phyloP scores from a whole-genome alignment of 2,113 vertebrate genomes.

The Excalfactoria chinensis region DNA sequence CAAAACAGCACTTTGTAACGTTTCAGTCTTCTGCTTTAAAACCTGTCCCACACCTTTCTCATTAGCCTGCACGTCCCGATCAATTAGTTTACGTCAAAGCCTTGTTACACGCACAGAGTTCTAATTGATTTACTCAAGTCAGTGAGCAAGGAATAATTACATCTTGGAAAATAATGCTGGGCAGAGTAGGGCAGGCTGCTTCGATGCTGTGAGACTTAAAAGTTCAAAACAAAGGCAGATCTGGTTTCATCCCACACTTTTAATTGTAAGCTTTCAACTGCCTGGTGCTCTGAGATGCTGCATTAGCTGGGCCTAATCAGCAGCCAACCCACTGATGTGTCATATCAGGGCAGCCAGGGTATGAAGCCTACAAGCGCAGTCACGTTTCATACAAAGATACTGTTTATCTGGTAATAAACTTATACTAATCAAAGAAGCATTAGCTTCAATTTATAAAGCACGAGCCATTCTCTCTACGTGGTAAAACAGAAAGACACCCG shows the following conservation, averaged over 20 bases:
- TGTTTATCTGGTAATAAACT: slow-evolving; percentile 14
- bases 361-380: neutral
- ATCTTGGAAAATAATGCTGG: slow-evolving; percentile 5
- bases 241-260: neutral
- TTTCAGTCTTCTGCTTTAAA: neutral
- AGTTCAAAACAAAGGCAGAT: slow-evolving; percentile 14
- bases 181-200: neutral
- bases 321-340: neutral
- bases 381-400: neutral
- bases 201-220: neutral
- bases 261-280: neutral
- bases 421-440: neutral
- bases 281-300: neutral
- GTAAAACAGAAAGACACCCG: neutral
- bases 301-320: neutral
- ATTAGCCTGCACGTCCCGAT: neutral
- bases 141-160: slow-evolving; percentile 29
- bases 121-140: slow-evolving; percentile 59
- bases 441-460: neutral
- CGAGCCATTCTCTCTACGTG: accelerated
- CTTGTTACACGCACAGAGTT: neutral
- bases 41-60: neutral
- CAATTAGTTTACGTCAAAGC: slow-evolving; percentile 12
- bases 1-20: neutral
- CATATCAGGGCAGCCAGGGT: neutral